phyloP scores from a whole-genome alignment of 2,113 vertebrate genomes.

The Hystrix cristata region DNA sequence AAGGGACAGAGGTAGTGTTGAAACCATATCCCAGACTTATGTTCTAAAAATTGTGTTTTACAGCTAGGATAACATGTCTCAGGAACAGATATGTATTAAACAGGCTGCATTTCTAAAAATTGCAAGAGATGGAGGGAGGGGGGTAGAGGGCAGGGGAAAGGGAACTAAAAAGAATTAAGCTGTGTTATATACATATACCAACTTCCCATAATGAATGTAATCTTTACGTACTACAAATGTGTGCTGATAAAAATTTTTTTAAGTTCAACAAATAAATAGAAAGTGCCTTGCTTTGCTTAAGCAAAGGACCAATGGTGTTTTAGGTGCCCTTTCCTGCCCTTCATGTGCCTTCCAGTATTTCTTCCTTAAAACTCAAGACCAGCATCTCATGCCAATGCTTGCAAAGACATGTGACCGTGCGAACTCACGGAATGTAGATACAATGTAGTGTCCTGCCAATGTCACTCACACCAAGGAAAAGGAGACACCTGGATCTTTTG shows the following conservation, averaged over 20 bases:
- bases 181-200: not conserved
- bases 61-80: no score
- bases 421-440: rapidly evolving
- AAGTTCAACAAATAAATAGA: not conserved
- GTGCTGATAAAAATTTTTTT: no score
- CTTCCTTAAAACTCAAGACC: not conserved
- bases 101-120: not conserved
- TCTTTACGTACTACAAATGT: not conserved
- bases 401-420: rapidly evolving
- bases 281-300: not conserved
- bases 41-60: not conserved
- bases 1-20: rapidly evolving
- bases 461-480: not conserved
- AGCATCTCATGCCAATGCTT: rapidly evolving
- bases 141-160: not conserved
- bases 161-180: not conserved
- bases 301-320: rapidly evolving
- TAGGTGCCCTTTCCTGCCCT: rapidly evolving
- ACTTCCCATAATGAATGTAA: not conserved
- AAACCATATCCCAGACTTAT: no score
- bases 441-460: rapidly evolving
- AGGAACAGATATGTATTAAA: not conserved
- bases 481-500: rapidly evolving
- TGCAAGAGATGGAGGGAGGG: not conserved
- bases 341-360: not conserved